Percentiles rank a stretch among this genome's conserved stretches.
These are phyloP conservation scores for Physella acuta DNA, from an alignment of 1,140 invertebrate species.

Conservation along the genomic window DNA sequence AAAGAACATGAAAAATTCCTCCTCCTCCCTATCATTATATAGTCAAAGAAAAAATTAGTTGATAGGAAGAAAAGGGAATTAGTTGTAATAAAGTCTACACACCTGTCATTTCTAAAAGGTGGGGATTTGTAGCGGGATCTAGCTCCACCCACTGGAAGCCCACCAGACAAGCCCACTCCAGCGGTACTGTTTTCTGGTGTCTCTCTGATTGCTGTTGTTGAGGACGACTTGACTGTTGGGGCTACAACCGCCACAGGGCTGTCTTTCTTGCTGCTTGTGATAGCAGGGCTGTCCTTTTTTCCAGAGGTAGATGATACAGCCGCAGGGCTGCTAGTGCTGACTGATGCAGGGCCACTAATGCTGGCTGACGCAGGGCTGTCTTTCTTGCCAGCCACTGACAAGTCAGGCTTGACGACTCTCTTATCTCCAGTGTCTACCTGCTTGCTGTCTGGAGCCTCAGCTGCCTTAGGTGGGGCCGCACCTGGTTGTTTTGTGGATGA, in stretches of 20 bases:
- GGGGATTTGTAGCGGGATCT: constrained; percentile 35
- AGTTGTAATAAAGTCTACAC: neutral
- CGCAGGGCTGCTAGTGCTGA: too few species aligned
- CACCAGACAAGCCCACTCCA: constrained; percentile 4
- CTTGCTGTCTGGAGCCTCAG: neutral
- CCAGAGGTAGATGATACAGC: too few species aligned
- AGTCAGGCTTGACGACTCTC: too few species aligned
- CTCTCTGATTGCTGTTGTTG: neutral
- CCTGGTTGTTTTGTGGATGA: neutral
- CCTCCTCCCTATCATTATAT: too few species aligned
- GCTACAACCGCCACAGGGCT: constrained; percentile 12
- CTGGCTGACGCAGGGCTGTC: too few species aligned
- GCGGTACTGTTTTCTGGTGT: neutral
- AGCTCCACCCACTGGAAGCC: constrained; percentile 15
- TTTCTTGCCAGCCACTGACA: too few species aligned
- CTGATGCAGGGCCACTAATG: too few species aligned
- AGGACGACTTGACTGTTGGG: constrained; percentile 9
- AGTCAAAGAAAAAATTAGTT: too few species aligned
- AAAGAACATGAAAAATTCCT: too few species aligned
- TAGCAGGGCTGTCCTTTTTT: too few species aligned
- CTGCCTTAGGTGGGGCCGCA: neutral
- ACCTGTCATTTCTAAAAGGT: constrained; percentile 37
- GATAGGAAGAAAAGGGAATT: too few species aligned
- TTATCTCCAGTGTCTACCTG: neutral
- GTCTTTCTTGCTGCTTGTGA: constrained; percentile 9